These are phyloP conservation scores for Buteo buteo DNA, from an alignment of 2,113 vertebrate species.

Conservation along the genomic window DNA sequence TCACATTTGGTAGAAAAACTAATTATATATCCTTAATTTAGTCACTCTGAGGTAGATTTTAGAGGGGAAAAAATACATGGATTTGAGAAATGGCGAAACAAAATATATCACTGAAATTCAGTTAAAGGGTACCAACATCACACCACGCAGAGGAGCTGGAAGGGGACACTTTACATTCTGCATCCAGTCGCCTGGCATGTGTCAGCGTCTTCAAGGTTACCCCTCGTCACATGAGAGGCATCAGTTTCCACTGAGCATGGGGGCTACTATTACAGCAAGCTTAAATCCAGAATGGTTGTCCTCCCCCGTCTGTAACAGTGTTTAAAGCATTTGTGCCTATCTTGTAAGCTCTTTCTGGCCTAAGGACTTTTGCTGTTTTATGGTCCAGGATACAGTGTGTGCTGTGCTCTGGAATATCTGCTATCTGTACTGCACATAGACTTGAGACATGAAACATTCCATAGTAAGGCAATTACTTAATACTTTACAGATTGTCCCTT, in stretches of 20 bases:
- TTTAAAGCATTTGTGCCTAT: background rate
- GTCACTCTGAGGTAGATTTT: background rate
- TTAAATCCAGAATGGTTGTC: background rate
- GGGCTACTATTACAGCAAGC: constrained; percentile 5
- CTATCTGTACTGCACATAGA: background rate
- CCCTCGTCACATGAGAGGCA: background rate
- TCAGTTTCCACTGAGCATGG: background rate
- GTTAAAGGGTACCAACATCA: background rate
- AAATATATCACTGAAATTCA: background rate
- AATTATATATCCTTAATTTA: background rate
- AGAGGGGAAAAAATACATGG: background rate
- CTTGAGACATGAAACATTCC: background rate
- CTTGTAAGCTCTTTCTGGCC: background rate
- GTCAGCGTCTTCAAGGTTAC: constrained; percentile 14
- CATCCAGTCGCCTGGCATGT: background rate
- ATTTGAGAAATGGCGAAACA: background rate
- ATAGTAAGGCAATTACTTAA: background rate
- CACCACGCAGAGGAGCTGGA: background rate
- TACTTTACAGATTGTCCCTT: background rate
- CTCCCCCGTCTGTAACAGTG: background rate
- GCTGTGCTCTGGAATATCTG: background rate
- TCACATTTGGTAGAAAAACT: background rate
- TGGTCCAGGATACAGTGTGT: background rate
- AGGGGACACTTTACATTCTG: background rate
- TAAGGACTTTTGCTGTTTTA: background rate